Evolutionary conservation across 92 coral and sea anemone genomes (phyloP), one percentile per base, ranked within the genome.

Genomic region (Porites evermanni): DNA sequence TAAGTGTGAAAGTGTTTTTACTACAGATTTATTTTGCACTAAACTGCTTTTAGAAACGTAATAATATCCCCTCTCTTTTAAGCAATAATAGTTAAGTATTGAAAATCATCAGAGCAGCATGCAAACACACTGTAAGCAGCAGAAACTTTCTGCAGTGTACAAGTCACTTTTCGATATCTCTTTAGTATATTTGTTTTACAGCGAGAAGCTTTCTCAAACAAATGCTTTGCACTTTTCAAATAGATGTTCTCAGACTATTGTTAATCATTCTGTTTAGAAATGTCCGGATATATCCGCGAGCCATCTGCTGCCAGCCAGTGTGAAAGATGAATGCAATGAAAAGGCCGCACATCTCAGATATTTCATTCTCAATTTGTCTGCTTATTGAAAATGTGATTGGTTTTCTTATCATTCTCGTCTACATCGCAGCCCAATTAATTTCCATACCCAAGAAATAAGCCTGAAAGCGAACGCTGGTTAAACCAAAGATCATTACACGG

Each of bases 211-310:
- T 78, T 72, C 82, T 54, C 70, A 23, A 29, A 23, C 79, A 61
- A 75, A 10, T 8, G 13, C 81, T 63, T 61, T 29, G 54, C 54
- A 38, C 54, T 61, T 63, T 60, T 61, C 54, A 61, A 78, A 77
- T 29, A 63, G 82, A 70, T 64, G 58, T 78, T 61, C 56, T 61
- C 53, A 38, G 14, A 44, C 53, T 3, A 61, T 78, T 44, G 82
- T 63, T 64, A 77, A 75, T 75, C 44, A 78, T 61, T 78, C 64
- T 78, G 67, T 16, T 17, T 38, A 24, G 19, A 60, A 64, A 78
- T 18, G 18, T 78, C 82, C 70, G 70, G 82, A 78, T 61, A 29
- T 78, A 23, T 64, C 58, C 54, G 19, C 71, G 50, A 23, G 79
- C 18, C 79, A 75, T 75, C 60, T 75, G 47, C 47, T 38, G 79